Percentiles rank a stretch among this genome's conserved stretches.
phyloP scores from a whole-genome alignment of 2,888 invertebrate genomes.

The Eristalis intricaria region DNA sequence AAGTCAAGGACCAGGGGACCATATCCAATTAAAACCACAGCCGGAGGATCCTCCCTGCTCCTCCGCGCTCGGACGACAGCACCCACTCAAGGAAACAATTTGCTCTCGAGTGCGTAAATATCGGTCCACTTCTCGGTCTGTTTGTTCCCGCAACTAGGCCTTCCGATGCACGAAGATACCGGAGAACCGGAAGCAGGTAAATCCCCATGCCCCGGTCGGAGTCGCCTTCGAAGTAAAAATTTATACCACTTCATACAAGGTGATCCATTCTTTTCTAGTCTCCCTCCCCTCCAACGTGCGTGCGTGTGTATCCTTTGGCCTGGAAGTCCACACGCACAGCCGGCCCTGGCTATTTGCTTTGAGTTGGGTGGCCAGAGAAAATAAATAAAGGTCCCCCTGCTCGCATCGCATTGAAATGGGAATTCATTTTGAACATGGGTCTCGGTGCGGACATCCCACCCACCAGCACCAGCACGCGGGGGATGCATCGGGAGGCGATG shows the following conservation, averaged over 20 bases:
- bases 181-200: constrained; percentile 1
- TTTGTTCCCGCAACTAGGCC: constrained; percentile 5
- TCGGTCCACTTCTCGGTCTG: constrained; percentile 23
- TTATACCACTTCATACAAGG: not conserved
- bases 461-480: not conserved
- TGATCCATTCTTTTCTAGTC: not conserved
- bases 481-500: constrained; percentile 8
- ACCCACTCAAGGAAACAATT: not conserved
- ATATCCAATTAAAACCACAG: not conserved
- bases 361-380: not conserved
- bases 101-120: constrained; percentile 18
- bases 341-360: not conserved
- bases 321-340: not conserved
- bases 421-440: not conserved
- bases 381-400: not conserved
- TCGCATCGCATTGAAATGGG: not conserved
- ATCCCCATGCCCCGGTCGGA: not conserved
- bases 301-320: not conserved
- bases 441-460: not conserved
- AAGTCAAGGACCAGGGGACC: not conserved
- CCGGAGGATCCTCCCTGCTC: not conserved
- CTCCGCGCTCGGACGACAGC: not conserved
- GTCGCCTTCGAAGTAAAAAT: not conserved
- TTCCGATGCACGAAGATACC: not conserved
- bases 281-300: not conserved